Evolutionary conservation across 1,140 invertebrate genomes (phyloP).

Genomic region (Heterodera carotae): DNA sequence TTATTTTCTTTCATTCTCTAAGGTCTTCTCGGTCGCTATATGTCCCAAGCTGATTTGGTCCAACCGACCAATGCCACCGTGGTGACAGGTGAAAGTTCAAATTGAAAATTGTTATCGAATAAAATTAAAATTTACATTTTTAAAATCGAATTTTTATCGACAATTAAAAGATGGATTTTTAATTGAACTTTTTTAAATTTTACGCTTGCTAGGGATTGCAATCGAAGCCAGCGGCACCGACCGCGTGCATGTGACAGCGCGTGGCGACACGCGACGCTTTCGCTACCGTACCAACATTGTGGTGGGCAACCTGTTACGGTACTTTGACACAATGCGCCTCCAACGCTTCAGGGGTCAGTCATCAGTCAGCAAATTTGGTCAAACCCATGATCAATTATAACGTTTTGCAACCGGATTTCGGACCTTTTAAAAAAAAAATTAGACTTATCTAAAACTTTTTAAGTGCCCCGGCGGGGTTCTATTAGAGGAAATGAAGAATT

Average conservation of each 20-base stretch:
- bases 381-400: too few species aligned
- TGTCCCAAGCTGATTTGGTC: constrained; percentile 60
- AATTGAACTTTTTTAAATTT: background rate
- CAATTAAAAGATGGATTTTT: too few species aligned
- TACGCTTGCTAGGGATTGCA: constrained; percentile 40
- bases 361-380: too few species aligned
- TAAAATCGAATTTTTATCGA: too few species aligned
- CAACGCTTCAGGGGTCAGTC: constrained; percentile 57
- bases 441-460: too few species aligned
- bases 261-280: constrained; percentile 62
- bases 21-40: constrained; percentile 63
- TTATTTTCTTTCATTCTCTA: constrained; percentile 4
- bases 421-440: too few species aligned
- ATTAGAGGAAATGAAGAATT: too few species aligned
- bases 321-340: constrained; percentile 63
- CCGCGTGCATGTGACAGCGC: constrained; percentile 56
- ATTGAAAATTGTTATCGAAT: background rate
- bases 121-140: too few species aligned
- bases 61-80: constrained; percentile 64
- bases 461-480: too few species aligned
- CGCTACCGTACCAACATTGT: constrained; percentile 63
- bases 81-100: constrained; percentile 54
- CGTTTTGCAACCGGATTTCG: too few species aligned
- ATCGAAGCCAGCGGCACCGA: constrained; percentile 64
- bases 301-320: constrained; percentile 62